Evolutionary conservation across 1,140 invertebrate species (phyloP), one percentile per base, ranked within the genome.

Genomic region (Gryllus bimaculatus): DNA sequence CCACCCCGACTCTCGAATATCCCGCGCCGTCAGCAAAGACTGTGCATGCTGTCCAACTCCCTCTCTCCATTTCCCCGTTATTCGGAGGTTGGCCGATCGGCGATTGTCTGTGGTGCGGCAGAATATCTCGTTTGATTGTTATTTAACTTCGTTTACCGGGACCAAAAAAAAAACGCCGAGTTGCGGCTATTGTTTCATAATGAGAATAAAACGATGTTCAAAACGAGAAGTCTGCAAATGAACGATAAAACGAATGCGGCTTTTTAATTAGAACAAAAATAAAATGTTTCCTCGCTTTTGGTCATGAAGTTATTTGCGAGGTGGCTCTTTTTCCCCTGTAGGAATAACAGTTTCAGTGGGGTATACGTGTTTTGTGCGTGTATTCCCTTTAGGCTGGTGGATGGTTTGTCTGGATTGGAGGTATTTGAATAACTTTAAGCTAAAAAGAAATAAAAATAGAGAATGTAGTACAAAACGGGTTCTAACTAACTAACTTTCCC

Each of bases 241-340:
- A 66, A 66, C 54, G 54, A 66, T 66, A 66, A 66, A 66, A 66
- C 54, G 54, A 66, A 66, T 18, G 54, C 54, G 18, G 54, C 54
- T 66, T 66, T 66, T 66, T 66, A 66, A 66, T 66, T 66, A 66
- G 54, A 66, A 66, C 54, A 66, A 66, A 66, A 66, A 66, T 66
- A 66, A 66, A 66, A 18, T 66, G 54, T 13, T 66, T 10, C 10
- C 10, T 66, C 54, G 18, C 54, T 66, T 66, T 66, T 66, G 54
- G 10, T 66, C 18, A 66, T 66, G 54, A 66, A 10, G 54, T 18
- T 66, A 66, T 66, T 66, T 66, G 54, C 10, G 54, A 3, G 54
- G 26, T 39, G 10, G 54, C 18, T 13, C 18, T 66, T 66, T 18
- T 66, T 7, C 18, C 18, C 10, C 18, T 66, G 54, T 66, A 66